Percentiles rank a stretch among this genome's conserved stretches.
phyloP scores from a whole-genome alignment of 2,797 vertebrate genomes.

The Amblyraja radiata region DNA sequence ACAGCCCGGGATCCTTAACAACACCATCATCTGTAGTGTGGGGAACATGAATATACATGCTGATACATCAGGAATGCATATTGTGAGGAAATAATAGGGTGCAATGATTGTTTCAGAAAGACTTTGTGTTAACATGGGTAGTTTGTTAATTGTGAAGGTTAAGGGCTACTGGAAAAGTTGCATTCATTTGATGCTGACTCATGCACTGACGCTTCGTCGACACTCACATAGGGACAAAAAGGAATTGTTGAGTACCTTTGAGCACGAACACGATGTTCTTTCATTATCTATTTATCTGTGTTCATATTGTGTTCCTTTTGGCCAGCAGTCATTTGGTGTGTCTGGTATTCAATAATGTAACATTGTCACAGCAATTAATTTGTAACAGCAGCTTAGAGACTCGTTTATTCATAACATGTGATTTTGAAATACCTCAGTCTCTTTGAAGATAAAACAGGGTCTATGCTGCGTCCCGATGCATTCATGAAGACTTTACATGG shows the following conservation, averaged over 20 bases:
- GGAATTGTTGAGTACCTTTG: not conserved
- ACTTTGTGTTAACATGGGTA: not conserved
- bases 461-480: no score
- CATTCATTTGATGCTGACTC: not conserved
- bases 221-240: not conserved
- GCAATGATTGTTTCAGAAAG: not conserved
- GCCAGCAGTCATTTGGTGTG: no score
- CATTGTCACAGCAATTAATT: no score
- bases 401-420: no score
- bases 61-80: not conserved
- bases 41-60: not conserved
- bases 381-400: no score
- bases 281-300: no score
- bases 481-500: no score
- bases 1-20: not conserved
- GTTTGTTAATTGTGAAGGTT: not conserved
- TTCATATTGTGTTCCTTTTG: no score
- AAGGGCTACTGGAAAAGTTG: not conserved
- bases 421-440: no score
- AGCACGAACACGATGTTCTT: no score
- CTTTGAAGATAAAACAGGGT: no score
- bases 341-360: no score
- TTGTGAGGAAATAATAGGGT: not conserved
- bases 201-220: not conserved
- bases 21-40: not conserved